Evolutionary conservation across 2,888 invertebrate genomes (phyloP), one percentile per base, ranked within the genome.

Genomic region (Galeruca laticollis): DNA sequence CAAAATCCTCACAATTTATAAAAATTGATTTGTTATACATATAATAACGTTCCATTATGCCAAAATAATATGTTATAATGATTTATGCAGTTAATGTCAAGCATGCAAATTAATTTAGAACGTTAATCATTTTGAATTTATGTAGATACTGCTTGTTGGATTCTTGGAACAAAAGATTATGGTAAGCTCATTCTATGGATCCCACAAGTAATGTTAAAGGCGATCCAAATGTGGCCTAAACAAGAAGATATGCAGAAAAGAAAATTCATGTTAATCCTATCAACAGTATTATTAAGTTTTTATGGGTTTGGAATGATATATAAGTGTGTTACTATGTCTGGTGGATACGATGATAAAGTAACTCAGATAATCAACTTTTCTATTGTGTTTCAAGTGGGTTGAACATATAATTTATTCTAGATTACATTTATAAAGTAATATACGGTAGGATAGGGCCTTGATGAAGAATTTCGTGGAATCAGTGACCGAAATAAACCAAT

Each of bases 151-250:
- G 62, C 49, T 13, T 11, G 18, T 0, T 13, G 52, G 2, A 20
- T 62, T 8, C 9, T 37, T 2, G 62, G 62, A 26, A 63, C 54
- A n/a, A 56, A 4, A 6, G 63, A 63, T 31, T 63, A 54, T 37
- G 35, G 40, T 43, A 63, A 37, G 40, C 21, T 54, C 15, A 21
- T 63, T 43, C 40, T 56, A 31, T 63, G 63, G 56, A 54, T 63
- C 0, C 56, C 63, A 9, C 20, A 63, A 35, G 9, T 63, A 10
- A 8, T 63, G 18, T 40, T 54, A 20, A 40, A 54, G 54, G n/a
- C 15, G 4, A 56, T 54, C 13, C 40, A 54, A 35, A 40, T 54
- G 8, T 63, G 63, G 63, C 63, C 63, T 2, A 40, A 10, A 31
- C 54, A 63, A 31, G 40, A 54, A 26, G 40, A 15, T 2, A 31